Evolutionary conservation across 1,140 invertebrate species (phyloP).

Genomic region (Anagrus nilaparvatae): DNA sequence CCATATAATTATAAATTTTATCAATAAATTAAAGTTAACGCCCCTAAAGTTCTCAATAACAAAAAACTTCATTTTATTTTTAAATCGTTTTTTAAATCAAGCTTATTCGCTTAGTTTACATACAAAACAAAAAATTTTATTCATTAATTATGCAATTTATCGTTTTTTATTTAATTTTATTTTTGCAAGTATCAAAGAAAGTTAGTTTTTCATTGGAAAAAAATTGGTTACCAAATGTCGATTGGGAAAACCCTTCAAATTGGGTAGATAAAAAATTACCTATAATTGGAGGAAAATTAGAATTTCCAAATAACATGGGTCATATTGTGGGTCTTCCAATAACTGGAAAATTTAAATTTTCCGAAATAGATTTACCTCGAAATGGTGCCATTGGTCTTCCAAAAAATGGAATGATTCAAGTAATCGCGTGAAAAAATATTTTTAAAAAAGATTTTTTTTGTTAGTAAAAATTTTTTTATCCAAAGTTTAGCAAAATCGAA

Average conservation of each 20-base stretch:
- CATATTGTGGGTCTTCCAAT: constrained; percentile 29
- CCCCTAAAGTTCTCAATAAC: no score
- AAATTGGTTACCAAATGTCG: constrained; percentile 31
- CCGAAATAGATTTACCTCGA: constrained; percentile 29
- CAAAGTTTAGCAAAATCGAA: not conserved
- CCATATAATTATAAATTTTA: no score
- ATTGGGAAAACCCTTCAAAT: constrained; percentile 30
- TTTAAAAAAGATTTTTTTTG: not conserved
- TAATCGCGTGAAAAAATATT: constrained; percentile 17
- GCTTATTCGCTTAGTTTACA: no score
- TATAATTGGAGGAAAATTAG: no score
- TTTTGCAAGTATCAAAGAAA: no score
- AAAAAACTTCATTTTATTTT: no score
- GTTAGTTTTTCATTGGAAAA: no score
- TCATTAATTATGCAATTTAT: no score
- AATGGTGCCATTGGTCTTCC: constrained; percentile 28
- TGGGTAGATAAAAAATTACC: constrained; percentile 27
- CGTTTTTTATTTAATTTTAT: no score
- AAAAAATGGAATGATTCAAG: constrained; percentile 26
- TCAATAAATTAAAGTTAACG: no score
- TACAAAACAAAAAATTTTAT: no score
- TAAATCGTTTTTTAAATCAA: no score
- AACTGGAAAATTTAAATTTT: constrained; percentile 14
- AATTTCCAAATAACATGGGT: constrained; percentile 29
- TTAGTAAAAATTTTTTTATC: not conserved